These are phyloP conservation scores for Apaloderma vittatum DNA, from an alignment of 2,113 vertebrate species.

Conservation along the genomic window DNA sequence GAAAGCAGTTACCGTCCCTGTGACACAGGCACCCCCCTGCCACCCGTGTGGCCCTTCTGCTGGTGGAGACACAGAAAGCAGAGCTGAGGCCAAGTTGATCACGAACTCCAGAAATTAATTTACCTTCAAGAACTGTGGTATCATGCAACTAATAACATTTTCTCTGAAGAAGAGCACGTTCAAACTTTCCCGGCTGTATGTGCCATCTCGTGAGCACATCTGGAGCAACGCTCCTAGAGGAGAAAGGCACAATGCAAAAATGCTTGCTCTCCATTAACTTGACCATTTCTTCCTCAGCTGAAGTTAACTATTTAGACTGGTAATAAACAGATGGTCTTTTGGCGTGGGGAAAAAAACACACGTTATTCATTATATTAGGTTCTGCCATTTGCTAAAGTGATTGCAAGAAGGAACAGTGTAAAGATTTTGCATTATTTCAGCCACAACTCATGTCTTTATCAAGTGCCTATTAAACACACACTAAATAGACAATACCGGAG, in stretches of 20 bases:
- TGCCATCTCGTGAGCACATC: neutral
- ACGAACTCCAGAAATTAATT: neutral
- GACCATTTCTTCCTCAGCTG: neutral
- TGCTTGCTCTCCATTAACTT: neutral
- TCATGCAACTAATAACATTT: neutral
- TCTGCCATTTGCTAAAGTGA: neutral
- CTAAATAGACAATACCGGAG: neutral
- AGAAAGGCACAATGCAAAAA: neutral
- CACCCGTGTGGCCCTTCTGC: fast-evolving
- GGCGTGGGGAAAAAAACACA: neutral
- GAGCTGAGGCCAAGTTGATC: neutral
- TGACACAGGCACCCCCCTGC: neutral
- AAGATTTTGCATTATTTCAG: neutral
- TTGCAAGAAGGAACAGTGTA: neutral
- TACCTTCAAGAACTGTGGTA: neutral
- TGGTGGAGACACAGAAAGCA: neutral
- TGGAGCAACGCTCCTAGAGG: neutral
- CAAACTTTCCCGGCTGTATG: neutral
- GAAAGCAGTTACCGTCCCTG: neutral
- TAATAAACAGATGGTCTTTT: neutral
- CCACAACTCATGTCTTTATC: neutral
- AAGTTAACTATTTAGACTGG: neutral
- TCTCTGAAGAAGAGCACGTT: neutral
- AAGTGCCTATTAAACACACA: neutral
- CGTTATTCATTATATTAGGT: neutral